Evolutionary conservation across 1,140 invertebrate genomes (phyloP).

Genomic region (Meloidogyne hapla): DNA sequence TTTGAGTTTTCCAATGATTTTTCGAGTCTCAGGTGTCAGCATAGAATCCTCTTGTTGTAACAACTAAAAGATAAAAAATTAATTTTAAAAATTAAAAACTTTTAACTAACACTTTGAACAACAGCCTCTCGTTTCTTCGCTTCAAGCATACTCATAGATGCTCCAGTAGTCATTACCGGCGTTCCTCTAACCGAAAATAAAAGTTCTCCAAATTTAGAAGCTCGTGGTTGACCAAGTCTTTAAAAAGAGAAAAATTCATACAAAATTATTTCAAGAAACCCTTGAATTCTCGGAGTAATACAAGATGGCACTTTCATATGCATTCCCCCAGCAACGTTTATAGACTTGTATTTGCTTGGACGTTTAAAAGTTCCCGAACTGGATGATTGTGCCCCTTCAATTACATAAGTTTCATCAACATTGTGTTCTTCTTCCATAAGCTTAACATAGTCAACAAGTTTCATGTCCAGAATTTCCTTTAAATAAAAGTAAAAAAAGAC

Average conservation of each 20-base stretch:
- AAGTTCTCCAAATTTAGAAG: conserved; percentile 15
- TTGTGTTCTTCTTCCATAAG: not conserved
- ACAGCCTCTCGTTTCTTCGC: not conserved
- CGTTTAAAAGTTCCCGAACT: not conserved
- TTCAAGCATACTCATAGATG: not conserved
- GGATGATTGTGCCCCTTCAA: not conserved
- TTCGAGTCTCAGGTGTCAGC: conserved; percentile 11
- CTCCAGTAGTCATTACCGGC: not conserved
- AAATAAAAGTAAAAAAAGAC: no score
- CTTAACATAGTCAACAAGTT: conserved; percentile 4
- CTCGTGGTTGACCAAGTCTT: not conserved
- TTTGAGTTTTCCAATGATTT: conserved; percentile 7
- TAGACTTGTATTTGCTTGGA: not conserved
- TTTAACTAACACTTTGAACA: not conserved
- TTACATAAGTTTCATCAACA: not conserved
- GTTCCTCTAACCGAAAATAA: conserved; percentile 16
- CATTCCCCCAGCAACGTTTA: not conserved
- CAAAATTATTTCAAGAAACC: not conserved
- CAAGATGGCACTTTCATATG: conserved; percentile 7
- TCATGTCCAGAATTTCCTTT: conserved; percentile 13
- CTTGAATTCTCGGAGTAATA: conserved; percentile 21
- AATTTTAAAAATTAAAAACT: not conserved
- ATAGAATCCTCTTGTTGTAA: conserved; percentile 19
- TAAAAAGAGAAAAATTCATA: not conserved
- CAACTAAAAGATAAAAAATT: conserved; percentile 9